These are phyloP conservation scores for Ciona savignyi DNA, from an alignment of 23 tunicate species.

Conservation along the genomic window DNA sequence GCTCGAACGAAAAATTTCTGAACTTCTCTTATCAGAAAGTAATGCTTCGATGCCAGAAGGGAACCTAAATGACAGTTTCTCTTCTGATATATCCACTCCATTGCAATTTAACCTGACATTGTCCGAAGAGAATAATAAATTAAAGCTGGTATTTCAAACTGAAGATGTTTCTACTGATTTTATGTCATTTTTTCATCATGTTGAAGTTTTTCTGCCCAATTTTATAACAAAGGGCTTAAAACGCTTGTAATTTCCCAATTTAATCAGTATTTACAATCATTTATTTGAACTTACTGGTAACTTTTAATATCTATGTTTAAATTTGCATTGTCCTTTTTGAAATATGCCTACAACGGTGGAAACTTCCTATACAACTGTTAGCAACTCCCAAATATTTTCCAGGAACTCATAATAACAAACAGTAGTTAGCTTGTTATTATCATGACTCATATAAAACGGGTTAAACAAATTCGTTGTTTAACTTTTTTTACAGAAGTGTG, in stretches of 20 bases:
- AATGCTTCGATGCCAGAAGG: neutral
- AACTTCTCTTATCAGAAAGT: slow-evolving; percentile 50
- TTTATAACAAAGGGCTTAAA: slow-evolving; percentile 41
- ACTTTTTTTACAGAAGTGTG: no score
- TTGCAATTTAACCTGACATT: neutral
- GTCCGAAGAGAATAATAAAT: neutral
- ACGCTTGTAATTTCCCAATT: neutral
- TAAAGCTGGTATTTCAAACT: neutral
- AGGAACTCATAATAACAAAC: no score
- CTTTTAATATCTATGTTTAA: no score
- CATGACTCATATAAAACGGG: no score
- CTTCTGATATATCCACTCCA: slow-evolving; percentile 4
- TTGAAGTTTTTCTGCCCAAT: slow-evolving; percentile 46
- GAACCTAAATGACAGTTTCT: slow-evolving; percentile 15
- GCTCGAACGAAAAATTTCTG: slow-evolving; percentile 59
- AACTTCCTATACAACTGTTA: no score
- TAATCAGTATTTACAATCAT: no score
- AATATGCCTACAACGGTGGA: no score
- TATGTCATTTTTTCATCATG: slow-evolving; percentile 45
- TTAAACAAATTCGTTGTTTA: no score
- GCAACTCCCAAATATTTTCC: no score
- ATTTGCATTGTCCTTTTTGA: no score
- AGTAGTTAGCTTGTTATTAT: no score
- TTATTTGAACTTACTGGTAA: no score
- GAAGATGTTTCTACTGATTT: slow-evolving; percentile 25